Evolutionary conservation across 2,888 invertebrate genomes (phyloP), one percentile per base, ranked within the genome.

Genomic region (Gastracanthus pulcherrimus): DNA sequence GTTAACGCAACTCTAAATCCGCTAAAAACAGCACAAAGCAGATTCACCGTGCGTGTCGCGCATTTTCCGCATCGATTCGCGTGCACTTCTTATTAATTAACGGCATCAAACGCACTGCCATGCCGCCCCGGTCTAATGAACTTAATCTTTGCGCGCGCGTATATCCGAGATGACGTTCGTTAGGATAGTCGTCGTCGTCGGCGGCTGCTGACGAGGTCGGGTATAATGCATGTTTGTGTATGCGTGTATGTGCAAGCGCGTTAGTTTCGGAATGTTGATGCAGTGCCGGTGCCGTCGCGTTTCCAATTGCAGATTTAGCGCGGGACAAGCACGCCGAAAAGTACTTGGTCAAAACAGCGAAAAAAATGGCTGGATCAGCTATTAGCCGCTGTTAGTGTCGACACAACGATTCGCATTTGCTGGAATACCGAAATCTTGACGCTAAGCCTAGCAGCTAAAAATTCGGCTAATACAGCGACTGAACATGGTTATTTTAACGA

Each of bases 101-200:
- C 70, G 76, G 26, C 41, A 70, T 70, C 75, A 69, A 69, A 80
- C 31, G 66, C 38, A 23, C 19, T n/a, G n/a, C n/a, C n/a, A n/a
- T n/a, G n/a, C 36, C 19, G n/a, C 13, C 13, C 9, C 36, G 58
- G 23, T 58, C 51, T 74, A 78, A 82, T 62, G 74, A 82, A 75
- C 60, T 70, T 78, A 75, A 82, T 82, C 81, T 74, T 76, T 70
- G 69, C 66, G 48, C 51, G 36, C 48, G 72, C 19, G 38, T 64
- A 66, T 13, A 78, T 69, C 23, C 64, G 55, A 78, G 64, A 75
- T 62, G 74, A 55, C 69, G 72, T 77, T 81, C 77, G 69, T 77
- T 81, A 77, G 69, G 38, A 60, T 45, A 48, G 60, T 72, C 26
- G 60, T 71, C 58, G 48, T 64, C 48, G 31, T 19, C 16, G 66